These are phyloP conservation scores for Apis cerana DNA, from an alignment of 1,140 invertebrate genomes.

Conservation along the genomic window DNA sequence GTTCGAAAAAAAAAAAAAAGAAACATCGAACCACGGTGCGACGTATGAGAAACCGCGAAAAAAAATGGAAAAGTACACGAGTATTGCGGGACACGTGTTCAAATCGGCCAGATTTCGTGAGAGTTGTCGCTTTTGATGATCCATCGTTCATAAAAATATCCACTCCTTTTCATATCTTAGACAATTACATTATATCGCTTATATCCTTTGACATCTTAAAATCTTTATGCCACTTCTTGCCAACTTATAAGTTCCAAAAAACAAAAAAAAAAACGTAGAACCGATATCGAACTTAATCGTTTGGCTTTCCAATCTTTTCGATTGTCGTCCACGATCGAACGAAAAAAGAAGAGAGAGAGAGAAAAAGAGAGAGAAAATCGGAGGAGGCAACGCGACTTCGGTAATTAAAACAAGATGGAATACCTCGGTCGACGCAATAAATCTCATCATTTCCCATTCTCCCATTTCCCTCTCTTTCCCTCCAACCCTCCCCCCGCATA, in stretches of 20 bases:
- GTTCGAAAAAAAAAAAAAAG: not conserved
- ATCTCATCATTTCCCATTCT: conserved; percentile 62
- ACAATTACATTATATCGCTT: no score
- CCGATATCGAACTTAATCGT: not conserved
- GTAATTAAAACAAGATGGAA: conserved; percentile 69
- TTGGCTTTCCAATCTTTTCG: not conserved
- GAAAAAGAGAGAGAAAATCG: conserved; percentile 5
- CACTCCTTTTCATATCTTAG: no score
- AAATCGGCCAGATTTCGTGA: not conserved
- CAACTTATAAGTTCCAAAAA: not conserved
- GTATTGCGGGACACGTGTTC: conserved; percentile 11
- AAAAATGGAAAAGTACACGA: conserved; percentile 30
- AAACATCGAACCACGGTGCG: not conserved
- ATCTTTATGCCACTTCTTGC: no score
- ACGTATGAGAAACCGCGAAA: conserved; percentile 4
- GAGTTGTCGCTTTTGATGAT: not conserved
- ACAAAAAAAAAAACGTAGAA: not conserved
- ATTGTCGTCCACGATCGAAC: not conserved
- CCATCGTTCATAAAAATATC: no score
- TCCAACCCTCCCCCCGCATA: not conserved
- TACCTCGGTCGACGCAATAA: conserved; percentile 66
- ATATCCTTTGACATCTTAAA: no score
- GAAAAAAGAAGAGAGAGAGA: not conserved
- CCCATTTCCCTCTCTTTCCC: conserved; percentile 2
- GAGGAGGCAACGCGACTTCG: conserved; percentile 47